These are phyloP conservation scores for Callosobruchus maculatus DNA, from an alignment of 2,888 invertebrate genomes.

Conservation along the genomic window DNA sequence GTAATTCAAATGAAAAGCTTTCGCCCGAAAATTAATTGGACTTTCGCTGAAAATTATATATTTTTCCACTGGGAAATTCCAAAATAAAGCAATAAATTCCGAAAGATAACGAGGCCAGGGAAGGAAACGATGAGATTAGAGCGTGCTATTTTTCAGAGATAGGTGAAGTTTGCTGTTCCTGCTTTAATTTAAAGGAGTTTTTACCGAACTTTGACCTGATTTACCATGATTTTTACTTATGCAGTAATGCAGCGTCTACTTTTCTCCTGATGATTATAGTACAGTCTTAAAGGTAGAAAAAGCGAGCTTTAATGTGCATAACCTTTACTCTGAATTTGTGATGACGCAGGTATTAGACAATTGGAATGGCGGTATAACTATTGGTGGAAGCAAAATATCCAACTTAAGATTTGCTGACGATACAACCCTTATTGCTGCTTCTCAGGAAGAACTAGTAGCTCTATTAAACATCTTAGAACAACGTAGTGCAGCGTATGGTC, in stretches of 20 bases:
- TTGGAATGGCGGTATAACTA: too few species aligned
- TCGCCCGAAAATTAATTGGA: background rate
- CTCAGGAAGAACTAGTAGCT: too few species aligned
- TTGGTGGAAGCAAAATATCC: too few species aligned
- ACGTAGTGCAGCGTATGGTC: too few species aligned
- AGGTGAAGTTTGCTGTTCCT: background rate
- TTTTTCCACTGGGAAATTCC: background rate
- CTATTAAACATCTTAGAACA: too few species aligned
- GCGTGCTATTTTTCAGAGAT: background rate
- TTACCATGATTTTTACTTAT: background rate
- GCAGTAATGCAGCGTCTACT: background rate
- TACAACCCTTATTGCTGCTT: too few species aligned
- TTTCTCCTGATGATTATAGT: background rate
- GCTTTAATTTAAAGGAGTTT: background rate
- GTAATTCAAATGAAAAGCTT: background rate
- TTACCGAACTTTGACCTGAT: background rate
- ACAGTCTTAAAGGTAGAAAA: background rate
- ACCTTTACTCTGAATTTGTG: too few species aligned
- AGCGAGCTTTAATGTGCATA: too few species aligned
- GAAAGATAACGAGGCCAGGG: background rate
- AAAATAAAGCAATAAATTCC: background rate
- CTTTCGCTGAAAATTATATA: background rate
- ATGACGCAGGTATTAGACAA: too few species aligned
- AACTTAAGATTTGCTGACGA: too few species aligned
- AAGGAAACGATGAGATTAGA: background rate